Base-by-base conservation (phyloP, 2,797 vertebrate species). In the Urosaurus nigricauda region DNA sequence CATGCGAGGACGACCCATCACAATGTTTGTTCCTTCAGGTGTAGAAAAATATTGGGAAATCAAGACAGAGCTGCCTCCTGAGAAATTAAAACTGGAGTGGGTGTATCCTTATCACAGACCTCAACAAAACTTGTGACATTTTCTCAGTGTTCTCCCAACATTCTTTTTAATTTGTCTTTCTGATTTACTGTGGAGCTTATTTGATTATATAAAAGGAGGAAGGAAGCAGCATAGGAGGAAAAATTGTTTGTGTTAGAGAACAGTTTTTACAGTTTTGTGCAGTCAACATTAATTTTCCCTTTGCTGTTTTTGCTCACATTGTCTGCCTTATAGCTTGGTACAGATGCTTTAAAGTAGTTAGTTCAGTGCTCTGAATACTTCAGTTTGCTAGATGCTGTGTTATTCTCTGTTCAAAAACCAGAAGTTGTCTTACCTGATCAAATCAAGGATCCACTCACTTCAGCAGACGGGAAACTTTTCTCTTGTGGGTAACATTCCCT, bases 41-140 rank as follows among this genome's bases (percentile, higher is more conserved):
- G 97, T 99, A 91, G 98, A 98, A 89, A 99, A 98, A 96, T 99
- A 99, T 78, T 98, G 98, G 0, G 98, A 99, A 17, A 97, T 99
- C 88, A 97, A 97, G 84, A 98, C 98, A 53, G 99, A 99, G 77
- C 97, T 99, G 94, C 98, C 99, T 63, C 85, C 98, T 47, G 99
- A 99, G 94, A 98, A 98, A 95, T 98, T 99, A 93, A 99, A 99
- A 97, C 98, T 99, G 96, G 99, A 99, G 94, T 99, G 99, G 99
- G 98, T 97, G 99, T 99, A 99, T 99, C 98, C 98, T 99, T 98
- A 89, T 90, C 84, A 87, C 47, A 80, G 92, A 5, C 32, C 29
- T n/a, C 88, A 83, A 56, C 24, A 90, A 79, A 68, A 86, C 47
- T n/a, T 74, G 35, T 40, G 35, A 19, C 5, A 7, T 90, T 56